A percentile compares a stretch with the other conserved stretches of the same genome.
Conservation (phyloP, 2,888 invertebrate species). For the Bombyx huttoni region DNA sequence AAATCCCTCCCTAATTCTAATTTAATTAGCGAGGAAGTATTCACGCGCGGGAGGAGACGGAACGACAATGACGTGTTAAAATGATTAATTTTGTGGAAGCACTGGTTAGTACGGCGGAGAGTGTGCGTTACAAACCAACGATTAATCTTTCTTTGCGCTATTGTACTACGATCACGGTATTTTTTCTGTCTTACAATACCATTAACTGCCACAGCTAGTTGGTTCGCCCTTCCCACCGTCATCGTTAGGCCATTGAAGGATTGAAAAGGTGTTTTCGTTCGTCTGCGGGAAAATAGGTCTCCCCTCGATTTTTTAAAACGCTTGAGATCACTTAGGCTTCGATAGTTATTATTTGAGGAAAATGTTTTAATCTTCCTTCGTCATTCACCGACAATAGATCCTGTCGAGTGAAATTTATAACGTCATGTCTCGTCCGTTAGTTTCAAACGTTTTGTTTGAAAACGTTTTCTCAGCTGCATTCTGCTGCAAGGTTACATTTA, state of each 20-base stretch:
- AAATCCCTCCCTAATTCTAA: slow-evolving; percentile 61
- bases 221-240: slow-evolving; percentile 47
- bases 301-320: slow-evolving; percentile 59
- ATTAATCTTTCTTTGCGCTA: slow-evolving; percentile 70
- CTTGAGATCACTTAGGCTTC: slow-evolving; percentile 65
- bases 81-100: slow-evolving; percentile 66
- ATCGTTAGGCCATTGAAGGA: slow-evolving; percentile 60
- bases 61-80: slow-evolving; percentile 65
- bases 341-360: slow-evolving; percentile 64
- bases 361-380: slow-evolving; percentile 68
- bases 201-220: slow-evolving; percentile 70
- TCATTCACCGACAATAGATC: slow-evolving; percentile 60
- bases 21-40: slow-evolving; percentile 63
- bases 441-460: slow-evolving; percentile 17
- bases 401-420: slow-evolving; percentile 44
- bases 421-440: slow-evolving; percentile 57
- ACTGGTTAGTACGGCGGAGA: slow-evolving; percentile 35
- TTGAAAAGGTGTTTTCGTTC: slow-evolving; percentile 72
- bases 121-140: slow-evolving; percentile 44
- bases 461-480: slow-evolving; percentile 13
- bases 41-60: slow-evolving; percentile 50
- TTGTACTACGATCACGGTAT: slow-evolving; percentile 60
- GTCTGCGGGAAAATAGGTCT: slow-evolving; percentile 59
- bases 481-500: slow-evolving; percentile 23
- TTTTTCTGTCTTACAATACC: slow-evolving; percentile 69